Base-by-base conservation (phyloP, 2,797 vertebrate species). In the Leptodon cayanensis region DNA sequence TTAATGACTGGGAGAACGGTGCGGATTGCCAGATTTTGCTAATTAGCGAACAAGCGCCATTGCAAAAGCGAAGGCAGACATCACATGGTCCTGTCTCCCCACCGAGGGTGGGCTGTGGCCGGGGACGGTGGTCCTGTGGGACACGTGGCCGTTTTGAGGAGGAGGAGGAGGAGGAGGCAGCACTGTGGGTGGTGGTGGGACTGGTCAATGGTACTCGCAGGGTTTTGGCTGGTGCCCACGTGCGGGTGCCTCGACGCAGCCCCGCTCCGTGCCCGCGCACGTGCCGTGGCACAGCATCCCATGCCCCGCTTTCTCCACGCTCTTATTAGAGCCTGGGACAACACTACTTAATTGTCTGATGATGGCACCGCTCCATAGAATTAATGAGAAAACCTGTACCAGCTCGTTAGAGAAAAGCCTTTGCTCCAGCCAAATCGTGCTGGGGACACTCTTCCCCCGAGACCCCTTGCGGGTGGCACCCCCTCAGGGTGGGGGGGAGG, bases 1-100 rank as follows among this genome's bases (percentile, higher is more conserved):
- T 96, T 94, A 95, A 95, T 69, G 89, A 69, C 69, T 20, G 58
- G 69, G 69, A 85, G 76, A 93, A 59, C 0, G 3, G 90, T 59
- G 39, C 7, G 4, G 35, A 54, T 35, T 86, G 95, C 95, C 96
- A 96, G 95, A 65, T 88, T 95, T 82, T 70, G 72, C 89, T 94
- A 79, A 95, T 96, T 83, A 96, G 82, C 0, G 17, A 78, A 26
- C 52, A 50, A 89, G 82, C 1, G 0, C 62, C 52, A 10, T 28
- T 3, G 50, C 57, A 39, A 54, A 42, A 72, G 49, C 0, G 1
- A 39, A 65, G 69, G 83, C n/a, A 19, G 79, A 61, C 3, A 0
- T 52, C 71, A 37, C 49, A 4, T 4, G 1, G 63, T 44, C 55
- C 65, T 1, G 1, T 28, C 54, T 42, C 49, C 52, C 58, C 9